A percentile compares a stretch with the other conserved stretches of the same genome.
These are phyloP conservation scores for Pangasianodon hypophthalmus DNA, from an alignment of 2,113 vertebrate genomes.

Conservation along the genomic window DNA sequence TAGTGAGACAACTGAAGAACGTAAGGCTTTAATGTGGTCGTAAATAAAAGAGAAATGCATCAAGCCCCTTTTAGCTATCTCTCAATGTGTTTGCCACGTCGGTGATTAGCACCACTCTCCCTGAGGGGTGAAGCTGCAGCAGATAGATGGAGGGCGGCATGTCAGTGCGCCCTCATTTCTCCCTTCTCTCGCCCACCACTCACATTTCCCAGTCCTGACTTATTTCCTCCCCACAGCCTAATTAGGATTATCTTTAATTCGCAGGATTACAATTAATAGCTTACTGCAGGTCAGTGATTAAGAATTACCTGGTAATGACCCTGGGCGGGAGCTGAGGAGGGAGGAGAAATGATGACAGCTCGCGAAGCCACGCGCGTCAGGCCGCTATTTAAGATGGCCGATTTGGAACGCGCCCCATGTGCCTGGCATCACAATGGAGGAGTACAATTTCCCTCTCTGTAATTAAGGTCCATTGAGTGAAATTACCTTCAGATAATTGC, in stretches of 20 bases:
- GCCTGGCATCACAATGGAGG: conserved; percentile 67
- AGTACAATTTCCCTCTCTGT: conserved; percentile 69
- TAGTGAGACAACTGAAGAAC: neutral
- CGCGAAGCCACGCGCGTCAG: conserved; percentile 58
- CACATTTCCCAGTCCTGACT: conserved; percentile 54
- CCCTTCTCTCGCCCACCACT: conserved; percentile 37
- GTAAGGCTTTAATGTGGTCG: conserved; percentile 25
- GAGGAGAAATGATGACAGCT: conserved; percentile 60
- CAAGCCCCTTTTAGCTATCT: conserved; percentile 21
- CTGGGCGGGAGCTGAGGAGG: conserved; percentile 54
- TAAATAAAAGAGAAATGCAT: neutral
- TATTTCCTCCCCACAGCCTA: conserved; percentile 59
- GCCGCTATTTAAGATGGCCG: conserved; percentile 67
- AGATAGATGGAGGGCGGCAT: conserved; percentile 40
- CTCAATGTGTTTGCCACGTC: neutral
- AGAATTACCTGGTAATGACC: conserved; percentile 67
- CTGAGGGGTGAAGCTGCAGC: conserved; percentile 33
- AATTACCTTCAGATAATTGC: conserved; percentile 79
- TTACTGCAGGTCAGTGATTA: conserved; percentile 69
- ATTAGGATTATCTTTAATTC: conserved; percentile 69
- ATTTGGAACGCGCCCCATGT: conserved; percentile 64
- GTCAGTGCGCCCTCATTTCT: conserved; percentile 40
- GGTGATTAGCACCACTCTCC: conserved; percentile 27
- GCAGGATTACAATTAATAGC: conserved; percentile 67
- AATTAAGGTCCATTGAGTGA: conserved; percentile 81